Evolutionary conservation across 2,888 invertebrate species (phyloP), one percentile per base, ranked within the genome.

Genomic region (Yponomeuta cagnagella): DNA sequence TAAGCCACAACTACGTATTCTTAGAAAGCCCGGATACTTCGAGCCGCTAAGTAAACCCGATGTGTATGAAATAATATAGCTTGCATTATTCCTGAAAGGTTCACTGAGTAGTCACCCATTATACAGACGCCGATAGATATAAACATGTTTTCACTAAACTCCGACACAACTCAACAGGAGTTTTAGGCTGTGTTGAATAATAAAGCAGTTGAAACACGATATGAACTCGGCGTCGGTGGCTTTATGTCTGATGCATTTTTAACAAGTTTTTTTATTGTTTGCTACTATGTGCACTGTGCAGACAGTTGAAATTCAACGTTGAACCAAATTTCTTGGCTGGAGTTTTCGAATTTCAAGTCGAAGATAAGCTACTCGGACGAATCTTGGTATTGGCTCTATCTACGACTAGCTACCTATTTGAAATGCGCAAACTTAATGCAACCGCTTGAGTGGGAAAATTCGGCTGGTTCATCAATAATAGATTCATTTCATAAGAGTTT

Each of bases 161-260:
- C 15, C 5, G 12, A 15, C 52, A 58, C 52, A 58, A 15, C 52
- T 12, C 15, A 58, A 58, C 12, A 58, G 15, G 52, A 58, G 52
- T 58, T 58, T 58, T 58, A 15, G 52, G 52, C 52, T 4, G 15
- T 58, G 52, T 58, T 58, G 15, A 58, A 58, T 58, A 58, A 58
- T 58, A 58, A 58, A 58, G 52, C 52, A 58, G 52, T 58, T 58
- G 12, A 15, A 15, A 58, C 52, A 58, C 52, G 52, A 58, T 12
- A 58, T 58, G 52, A 15, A 58, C 52, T 15, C 52, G 52, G 52
- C 52, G 52, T 15, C 52, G 52, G 52, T 58, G 52, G 52, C 52
- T 58, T 58, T 58, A 58, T 58, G 52, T 58, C 52, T 58, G 52
- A 58, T 58, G 52, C 52, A 58, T 58, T 58, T 58, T 58, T 58